Percentiles rank a stretch among this genome's conserved stretches.
These are phyloP conservation scores for Suncus etruscus DNA, from an alignment of 2,113 vertebrate species.

Conservation along the genomic window DNA sequence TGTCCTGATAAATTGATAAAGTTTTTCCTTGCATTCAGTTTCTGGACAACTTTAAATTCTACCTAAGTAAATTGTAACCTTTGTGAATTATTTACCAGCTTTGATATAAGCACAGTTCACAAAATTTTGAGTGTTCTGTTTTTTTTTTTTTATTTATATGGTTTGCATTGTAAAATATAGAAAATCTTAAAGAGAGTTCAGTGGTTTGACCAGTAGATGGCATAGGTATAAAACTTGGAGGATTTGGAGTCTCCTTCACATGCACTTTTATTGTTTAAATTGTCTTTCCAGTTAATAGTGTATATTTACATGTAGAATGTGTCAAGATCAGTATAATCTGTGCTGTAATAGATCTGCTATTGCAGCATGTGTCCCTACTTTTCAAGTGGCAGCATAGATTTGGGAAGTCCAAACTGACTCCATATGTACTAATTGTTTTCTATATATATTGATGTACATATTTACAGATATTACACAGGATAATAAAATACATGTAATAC, in stretches of 20 bases:
- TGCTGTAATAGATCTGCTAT: slow-evolving; percentile 52
- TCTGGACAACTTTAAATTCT: slow-evolving; percentile 10
- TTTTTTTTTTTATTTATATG: slow-evolving; percentile 7
- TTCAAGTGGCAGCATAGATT: background rate
- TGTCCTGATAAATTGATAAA: background rate
- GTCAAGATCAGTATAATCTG: slow-evolving; percentile 63
- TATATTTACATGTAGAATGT: slow-evolving; percentile 58
- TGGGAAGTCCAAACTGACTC: background rate
- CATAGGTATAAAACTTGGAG: slow-evolving; percentile 49
- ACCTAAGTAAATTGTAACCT: background rate
- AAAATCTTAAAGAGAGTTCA: slow-evolving; percentile 58
- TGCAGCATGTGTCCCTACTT: background rate
- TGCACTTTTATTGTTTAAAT: slow-evolving; percentile 67
- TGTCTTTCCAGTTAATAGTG: slow-evolving; percentile 59
- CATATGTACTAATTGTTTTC: background rate
- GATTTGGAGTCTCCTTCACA: slow-evolving; percentile 55
- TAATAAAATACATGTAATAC: slow-evolving; percentile 1
- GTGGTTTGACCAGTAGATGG: slow-evolving; percentile 62
- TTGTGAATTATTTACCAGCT: background rate
- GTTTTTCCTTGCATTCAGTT: background rate
- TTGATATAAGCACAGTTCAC: background rate
- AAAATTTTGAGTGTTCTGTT: slow-evolving; percentile 15
- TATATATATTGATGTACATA: background rate
- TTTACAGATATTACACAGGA: background rate
- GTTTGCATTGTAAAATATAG: slow-evolving; percentile 43